A percentile compares a stretch with the other conserved stretches of the same genome.
phyloP scores from a whole-genome alignment of 2,113 vertebrate species.

The Hippocampus mohnikei region DNA sequence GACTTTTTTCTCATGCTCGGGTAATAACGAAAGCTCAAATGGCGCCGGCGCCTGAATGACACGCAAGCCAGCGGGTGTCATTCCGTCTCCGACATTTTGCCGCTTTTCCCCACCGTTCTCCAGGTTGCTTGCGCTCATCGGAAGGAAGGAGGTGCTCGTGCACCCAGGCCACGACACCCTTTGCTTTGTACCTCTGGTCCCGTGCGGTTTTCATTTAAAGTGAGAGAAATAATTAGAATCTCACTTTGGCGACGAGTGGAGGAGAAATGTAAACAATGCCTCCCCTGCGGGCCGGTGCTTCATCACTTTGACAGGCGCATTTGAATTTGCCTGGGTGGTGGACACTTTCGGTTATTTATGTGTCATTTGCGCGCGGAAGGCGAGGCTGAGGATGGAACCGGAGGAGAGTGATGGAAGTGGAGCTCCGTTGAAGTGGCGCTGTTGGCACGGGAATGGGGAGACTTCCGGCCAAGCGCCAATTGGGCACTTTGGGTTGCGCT shows the following conservation, averaged over 20 bases:
- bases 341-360: conserved; percentile 98
- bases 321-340: conserved; percentile 99
- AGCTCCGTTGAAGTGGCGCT: conserved; percentile 43
- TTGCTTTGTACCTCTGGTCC: conserved; percentile 77
- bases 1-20: too few relatives aligned
- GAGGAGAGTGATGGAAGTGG: conserved; percentile 10
- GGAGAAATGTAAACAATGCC: conserved; percentile 99
- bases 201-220: conserved; percentile 99
- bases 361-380: conserved; percentile 97
- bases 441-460: conserved; percentile 9
- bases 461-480: neutral
- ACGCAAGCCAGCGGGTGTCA: too few relatives aligned
- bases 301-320: conserved; percentile 99
- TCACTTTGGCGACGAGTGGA: conserved; percentile 97
- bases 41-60: too few relatives aligned
- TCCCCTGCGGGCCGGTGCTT: conserved; percentile 99
- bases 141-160: conserved; percentile 26
- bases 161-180: conserved; percentile 55
- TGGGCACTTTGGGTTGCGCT: neutral
- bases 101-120: conserved; percentile 5
- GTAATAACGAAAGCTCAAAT: too few relatives aligned
- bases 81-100: too few relatives aligned
- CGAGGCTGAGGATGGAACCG: conserved; percentile 75
- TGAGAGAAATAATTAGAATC: conserved; percentile 98
- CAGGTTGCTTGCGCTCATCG: conserved; percentile 5